These are phyloP conservation scores for Agelaius tricolor DNA, from an alignment of 2,113 vertebrate species.

Conservation along the genomic window DNA sequence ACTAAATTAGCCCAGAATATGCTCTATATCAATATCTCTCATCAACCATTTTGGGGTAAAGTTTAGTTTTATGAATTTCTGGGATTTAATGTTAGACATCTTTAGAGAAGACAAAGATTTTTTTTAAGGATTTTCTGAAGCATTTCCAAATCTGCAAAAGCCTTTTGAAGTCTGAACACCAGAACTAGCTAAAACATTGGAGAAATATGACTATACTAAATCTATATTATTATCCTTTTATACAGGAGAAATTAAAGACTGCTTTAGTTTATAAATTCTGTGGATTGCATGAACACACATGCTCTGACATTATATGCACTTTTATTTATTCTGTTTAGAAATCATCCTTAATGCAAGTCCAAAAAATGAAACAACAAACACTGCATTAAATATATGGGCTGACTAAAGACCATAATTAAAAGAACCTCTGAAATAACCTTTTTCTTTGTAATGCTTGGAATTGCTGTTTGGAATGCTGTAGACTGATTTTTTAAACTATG, in stretches of 20 bases:
- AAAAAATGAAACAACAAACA: neutral
- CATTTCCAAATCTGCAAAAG: neutral
- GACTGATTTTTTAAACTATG: slow-evolving; percentile 37
- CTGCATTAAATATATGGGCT: neutral
- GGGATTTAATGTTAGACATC: neutral
- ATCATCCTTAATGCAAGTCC: neutral
- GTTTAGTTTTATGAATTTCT: neutral
- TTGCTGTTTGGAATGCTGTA: slow-evolving; percentile 24
- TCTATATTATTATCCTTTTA: neutral
- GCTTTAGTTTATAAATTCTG: neutral
- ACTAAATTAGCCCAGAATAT: neutral
- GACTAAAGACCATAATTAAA: neutral
- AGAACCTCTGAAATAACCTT: neutral
- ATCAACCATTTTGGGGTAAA: neutral
- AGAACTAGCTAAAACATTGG: neutral
- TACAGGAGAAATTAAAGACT: neutral
- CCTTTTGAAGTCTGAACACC: neutral
- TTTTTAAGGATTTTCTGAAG: neutral
- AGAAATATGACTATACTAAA: neutral
- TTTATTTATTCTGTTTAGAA: neutral
- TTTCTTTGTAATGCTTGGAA: slow-evolving; percentile 34
- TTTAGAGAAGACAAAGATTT: neutral
- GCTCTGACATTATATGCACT: neutral
- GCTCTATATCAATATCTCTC: neutral
- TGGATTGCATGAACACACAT: neutral